Base-by-base conservation (phyloP, 2,113 vertebrate genomes). In the Meleagris gallopavo region DNA sequence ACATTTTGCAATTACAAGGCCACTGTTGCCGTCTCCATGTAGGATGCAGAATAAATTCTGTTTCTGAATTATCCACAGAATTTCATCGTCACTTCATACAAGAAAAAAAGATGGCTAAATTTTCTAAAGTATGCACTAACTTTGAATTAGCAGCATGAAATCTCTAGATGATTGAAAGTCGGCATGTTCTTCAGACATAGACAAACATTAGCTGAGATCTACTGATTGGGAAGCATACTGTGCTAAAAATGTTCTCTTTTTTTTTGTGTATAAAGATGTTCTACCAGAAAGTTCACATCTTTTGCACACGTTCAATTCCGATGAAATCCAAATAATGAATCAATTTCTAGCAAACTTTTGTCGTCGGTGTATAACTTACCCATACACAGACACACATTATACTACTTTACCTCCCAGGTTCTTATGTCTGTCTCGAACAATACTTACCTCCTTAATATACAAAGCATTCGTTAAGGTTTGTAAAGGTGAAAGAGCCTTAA, bases 401-500 rank as follows among this genome's bases (percentile, higher is more conserved):
- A 22, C 58, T 55, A 14, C 46, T 60, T 70, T 93, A 67, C 32
- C 32, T 88, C 58, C 67, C 67, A 81, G 45, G 66, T 85, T 93
- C 52, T 92, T 86, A 40, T 34, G 62, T 89, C 65, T 1, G 0
- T 77, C 80, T 86, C 77, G 48, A 83, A 87, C 52, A 89, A 64
- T 69, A 34, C 88, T 78, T 91, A 43, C 62, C 41, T 87, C 40
- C 73, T 80, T 89, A 71, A 58, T 78, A 83, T 48, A 90, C 21
- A 92, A 91, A 83, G 43, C 57, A 60, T 78, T 86, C 3, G 36
- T 89, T 93, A 81, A 85, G 36, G 60, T 64, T 82, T 85, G 58
- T 73, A 85, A 94, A 70, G 87, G 76, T 91, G 94, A 94, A 86
- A 75, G 45, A 82, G 69, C 72, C 55, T 65, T 89, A 92, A 96